Evolutionary conservation across 2,888 invertebrate species (phyloP), one percentile per base, ranked within the genome.

Genomic region (Nezara viridula): DNA sequence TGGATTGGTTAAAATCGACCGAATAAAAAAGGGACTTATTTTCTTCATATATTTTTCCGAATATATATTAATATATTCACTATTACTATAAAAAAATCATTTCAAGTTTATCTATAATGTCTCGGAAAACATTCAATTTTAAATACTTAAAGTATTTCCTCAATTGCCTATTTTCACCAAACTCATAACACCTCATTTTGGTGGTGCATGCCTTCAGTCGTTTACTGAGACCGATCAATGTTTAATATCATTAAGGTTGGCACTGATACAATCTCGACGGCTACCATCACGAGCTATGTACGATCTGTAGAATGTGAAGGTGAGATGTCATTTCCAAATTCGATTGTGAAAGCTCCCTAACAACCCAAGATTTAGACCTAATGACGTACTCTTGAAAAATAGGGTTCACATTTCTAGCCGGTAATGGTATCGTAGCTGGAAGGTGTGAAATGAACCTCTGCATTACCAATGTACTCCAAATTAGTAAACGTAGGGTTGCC

Each of bases 271-370:
- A 21, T 73, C 66, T 32, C 32, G 37, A 66, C 5, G 16, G 32
- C 66, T 73, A 5, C 37, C 66, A 73, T 73, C 66, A 73, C 37
- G 66, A 73, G 66, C 32, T 73, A 19, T 73, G 66, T 37, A 73
- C 66, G 19, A 32, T 73, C 66, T 32, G 0, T 19, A 73, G 66
- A 73, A 37, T 19, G 66, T 37, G 66, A 73, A 73, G 66, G 66
- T 37, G 66, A 73, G 37, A 6, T 32, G 32, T 73, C 66, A 37
- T 73, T 73, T 73, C 66, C 66, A 32, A 73, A 73, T 32, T 73
- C 66, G 32, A 73, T 73, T 73, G 32, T 10, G 32, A 73, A 73
- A 73, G 32, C 19, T 37, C 5, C 27, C 7, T 37, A 73, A 7
- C 21, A 37, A 21, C 66, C 66, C 37, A 4, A 66, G 6, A 66